Conservation (phyloP, 2,888 invertebrate species). For the Magallana nippona region DNA sequence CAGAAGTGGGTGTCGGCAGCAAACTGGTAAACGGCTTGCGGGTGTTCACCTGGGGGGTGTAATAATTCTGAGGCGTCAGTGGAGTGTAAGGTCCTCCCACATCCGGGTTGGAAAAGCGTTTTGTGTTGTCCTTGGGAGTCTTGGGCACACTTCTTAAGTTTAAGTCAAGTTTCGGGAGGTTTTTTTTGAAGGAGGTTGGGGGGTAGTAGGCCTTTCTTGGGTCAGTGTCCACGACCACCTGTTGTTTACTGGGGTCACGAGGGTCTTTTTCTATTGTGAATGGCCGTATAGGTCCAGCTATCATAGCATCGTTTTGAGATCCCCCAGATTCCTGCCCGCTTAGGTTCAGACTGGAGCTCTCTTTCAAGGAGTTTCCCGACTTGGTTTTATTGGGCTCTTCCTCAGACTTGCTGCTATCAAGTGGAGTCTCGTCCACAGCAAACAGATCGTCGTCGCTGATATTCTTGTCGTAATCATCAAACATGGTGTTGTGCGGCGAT, state of each 20-base stretch:
- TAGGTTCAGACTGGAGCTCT: neutral
- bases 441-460: neutral
- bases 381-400: neutral
- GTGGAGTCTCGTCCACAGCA: neutral
- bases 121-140: neutral
- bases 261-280: slow-evolving; percentile 1
- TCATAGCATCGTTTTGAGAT: neutral
- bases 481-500: neutral
- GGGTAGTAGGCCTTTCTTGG: neutral
- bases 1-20: neutral
- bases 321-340: neutral
- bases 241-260: neutral
- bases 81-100: neutral
- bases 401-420: neutral
- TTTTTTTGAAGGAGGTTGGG: neutral
- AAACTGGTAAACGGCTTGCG: neutral
- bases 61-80: slow-evolving; percentile 25
- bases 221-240: neutral
- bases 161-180: neutral
- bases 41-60: neutral
- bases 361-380: neutral
- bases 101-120: slow-evolving; percentile 29
- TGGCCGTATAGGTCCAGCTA: neutral
- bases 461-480: neutral
- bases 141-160: neutral